Conservation (phyloP, 2,797 vertebrate genomes). For the Microctenopoma lineatum region DNA sequence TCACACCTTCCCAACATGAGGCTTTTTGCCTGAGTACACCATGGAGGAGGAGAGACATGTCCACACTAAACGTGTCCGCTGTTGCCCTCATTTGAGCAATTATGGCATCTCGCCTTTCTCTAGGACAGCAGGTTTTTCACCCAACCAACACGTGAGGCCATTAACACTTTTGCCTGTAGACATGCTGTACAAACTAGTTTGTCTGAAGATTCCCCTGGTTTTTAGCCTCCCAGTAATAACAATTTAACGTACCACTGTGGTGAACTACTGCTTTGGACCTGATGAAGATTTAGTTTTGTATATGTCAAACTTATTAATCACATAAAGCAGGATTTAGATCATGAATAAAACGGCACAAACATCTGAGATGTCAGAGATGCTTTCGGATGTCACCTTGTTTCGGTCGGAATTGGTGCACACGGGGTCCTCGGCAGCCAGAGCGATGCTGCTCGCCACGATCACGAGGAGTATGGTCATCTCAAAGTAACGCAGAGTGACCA, state of each 20-base stretch:
- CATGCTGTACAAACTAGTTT: no score
- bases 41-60: no score
- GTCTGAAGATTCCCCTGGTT: neutral
- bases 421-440: conserved; percentile 95
- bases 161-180: no score
- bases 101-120: no score
- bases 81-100: no score
- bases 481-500: conserved; percentile 96
- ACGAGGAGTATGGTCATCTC: conserved; percentile 99
- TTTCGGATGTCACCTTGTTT: conserved; percentile 88
- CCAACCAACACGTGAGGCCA: no score
- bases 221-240: neutral
- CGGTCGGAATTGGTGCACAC: conserved; percentile 95
- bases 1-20: no score
- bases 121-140: no score
- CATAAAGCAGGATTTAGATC: neutral
- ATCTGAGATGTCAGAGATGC: neutral
- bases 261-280: no score
- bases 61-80: no score
- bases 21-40: no score
- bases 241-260: neutral
- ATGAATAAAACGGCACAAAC: neutral
- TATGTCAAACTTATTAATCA: neutral
- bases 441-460: conserved; percentile 98
- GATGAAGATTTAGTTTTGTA: neutral